A percentile compares a stretch with the other conserved stretches of the same genome.
phyloP scores from a whole-genome alignment of 2,888 invertebrate genomes.

The Nemotelus pantherinus region DNA sequence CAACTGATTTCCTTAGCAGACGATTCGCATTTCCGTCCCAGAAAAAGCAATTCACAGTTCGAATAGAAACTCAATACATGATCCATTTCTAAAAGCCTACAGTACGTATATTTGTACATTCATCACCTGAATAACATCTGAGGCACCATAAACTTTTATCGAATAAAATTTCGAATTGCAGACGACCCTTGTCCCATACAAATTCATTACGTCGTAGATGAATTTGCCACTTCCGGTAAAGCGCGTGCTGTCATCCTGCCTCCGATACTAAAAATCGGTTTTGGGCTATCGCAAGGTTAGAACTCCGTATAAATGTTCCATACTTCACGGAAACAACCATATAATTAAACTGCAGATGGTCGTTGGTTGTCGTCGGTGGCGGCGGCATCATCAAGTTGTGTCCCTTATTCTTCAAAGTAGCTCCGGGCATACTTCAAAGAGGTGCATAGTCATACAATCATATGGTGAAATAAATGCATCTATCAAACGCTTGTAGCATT shows the following conservation, averaged over 20 bases:
- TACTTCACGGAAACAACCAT: slow-evolving; percentile 48
- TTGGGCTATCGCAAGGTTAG: slow-evolving; percentile 14
- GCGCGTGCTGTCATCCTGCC: slow-evolving; percentile 46
- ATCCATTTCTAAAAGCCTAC: neutral
- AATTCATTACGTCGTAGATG: slow-evolving; percentile 41
- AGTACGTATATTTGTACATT: neutral
- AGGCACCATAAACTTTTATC: neutral
- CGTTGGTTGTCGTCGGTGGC: slow-evolving; percentile 5
- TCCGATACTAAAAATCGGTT: slow-evolving; percentile 31
- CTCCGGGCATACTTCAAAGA: no score
- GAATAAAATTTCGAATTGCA: slow-evolving; percentile 14
- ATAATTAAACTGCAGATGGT: slow-evolving; percentile 51
- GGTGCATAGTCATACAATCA: no score
- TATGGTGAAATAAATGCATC: no score
- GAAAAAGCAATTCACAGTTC: neutral
- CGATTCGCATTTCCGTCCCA: slow-evolving; percentile 15
- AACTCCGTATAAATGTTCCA: slow-evolving; percentile 35
- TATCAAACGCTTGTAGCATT: neutral
- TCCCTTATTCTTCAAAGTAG: neutral
- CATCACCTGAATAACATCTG: slow-evolving; percentile 18
- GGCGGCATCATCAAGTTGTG: neutral
- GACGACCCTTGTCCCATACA: neutral
- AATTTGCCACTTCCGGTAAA: slow-evolving; percentile 49
- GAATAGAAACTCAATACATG: slow-evolving; percentile 17
- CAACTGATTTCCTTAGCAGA: slow-evolving; percentile 14